Conservation (phyloP, 2,113 vertebrate genomes). For the Oriolus oriolus region DNA sequence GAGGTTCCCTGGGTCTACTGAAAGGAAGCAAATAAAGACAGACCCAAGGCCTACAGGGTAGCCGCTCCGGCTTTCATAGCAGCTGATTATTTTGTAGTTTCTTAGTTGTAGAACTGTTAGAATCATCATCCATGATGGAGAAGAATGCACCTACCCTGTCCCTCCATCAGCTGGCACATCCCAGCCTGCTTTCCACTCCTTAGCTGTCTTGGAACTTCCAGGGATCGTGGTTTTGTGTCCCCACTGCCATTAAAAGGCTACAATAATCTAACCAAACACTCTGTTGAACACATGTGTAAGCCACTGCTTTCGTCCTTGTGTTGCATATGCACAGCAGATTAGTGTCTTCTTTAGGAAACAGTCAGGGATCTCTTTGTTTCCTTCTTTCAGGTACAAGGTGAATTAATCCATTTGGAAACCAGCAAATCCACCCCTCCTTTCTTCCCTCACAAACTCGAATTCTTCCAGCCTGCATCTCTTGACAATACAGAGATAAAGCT, state of each 20-base stretch:
- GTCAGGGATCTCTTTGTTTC: conserved; percentile 55
- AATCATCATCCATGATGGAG: not conserved
- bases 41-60: not conserved
- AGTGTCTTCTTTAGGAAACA: not conserved
- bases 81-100: not conserved
- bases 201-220: not conserved
- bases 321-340: not conserved
- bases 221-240: not conserved
- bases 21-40: not conserved
- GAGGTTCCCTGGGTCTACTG: not conserved
- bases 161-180: not conserved
- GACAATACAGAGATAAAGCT: conserved; percentile 51
- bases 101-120: not conserved
- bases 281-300: not conserved
- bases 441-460: not conserved
- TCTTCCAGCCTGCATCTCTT: conserved; percentile 61
- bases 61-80: not conserved
- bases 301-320: not conserved
- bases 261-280: conserved; percentile 16
- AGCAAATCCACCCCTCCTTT: conserved; percentile 30
- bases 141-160: not conserved
- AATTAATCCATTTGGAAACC: conserved; percentile 73
- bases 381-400: conserved; percentile 68
- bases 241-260: not conserved
- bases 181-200: not conserved